Evolutionary conservation across 2,797 vertebrate genomes (phyloP).

Genomic region (Enteromius fasciolatus): DNA sequence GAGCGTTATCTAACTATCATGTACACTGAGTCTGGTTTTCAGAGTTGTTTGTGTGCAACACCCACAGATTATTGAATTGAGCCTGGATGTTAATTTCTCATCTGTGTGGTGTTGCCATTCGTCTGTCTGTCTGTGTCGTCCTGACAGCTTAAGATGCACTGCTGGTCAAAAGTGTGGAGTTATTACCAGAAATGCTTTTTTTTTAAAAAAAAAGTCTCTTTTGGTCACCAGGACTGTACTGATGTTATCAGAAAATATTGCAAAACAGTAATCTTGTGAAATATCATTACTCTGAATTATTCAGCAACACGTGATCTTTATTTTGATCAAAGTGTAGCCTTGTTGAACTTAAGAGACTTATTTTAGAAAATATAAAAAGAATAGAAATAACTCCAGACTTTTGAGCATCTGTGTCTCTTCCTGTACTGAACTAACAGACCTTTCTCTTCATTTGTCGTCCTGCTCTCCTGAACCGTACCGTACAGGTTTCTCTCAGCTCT

Average conservation of each 20-base stretch:
- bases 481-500: slow-evolving; percentile 99
- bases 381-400: neutral
- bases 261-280: neutral
- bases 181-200: neutral
- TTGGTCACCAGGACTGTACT: neutral
- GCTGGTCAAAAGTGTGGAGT: neutral
- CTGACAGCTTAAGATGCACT: slow-evolving; percentile 3
- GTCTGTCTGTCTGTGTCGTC: slow-evolving; percentile 10
- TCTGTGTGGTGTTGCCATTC: slow-evolving; percentile 40
- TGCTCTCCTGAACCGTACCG: slow-evolving; percentile 71
- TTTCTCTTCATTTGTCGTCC: slow-evolving; percentile 69
- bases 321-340: neutral
- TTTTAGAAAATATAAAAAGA: neutral
- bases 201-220: neutral
- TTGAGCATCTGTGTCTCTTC: slow-evolving; percentile 18
- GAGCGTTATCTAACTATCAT: too few relatives aligned
- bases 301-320: neutral
- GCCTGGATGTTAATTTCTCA: too few relatives aligned
- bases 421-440: slow-evolving; percentile 64
- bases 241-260: neutral
- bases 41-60: slow-evolving; percentile 18
- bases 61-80: neutral
- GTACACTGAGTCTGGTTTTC: neutral
- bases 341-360: neutral
- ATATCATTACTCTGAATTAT: too few relatives aligned